Conservation (phyloP, 2,888 invertebrate species). For the Spodoptera littoralis region DNA sequence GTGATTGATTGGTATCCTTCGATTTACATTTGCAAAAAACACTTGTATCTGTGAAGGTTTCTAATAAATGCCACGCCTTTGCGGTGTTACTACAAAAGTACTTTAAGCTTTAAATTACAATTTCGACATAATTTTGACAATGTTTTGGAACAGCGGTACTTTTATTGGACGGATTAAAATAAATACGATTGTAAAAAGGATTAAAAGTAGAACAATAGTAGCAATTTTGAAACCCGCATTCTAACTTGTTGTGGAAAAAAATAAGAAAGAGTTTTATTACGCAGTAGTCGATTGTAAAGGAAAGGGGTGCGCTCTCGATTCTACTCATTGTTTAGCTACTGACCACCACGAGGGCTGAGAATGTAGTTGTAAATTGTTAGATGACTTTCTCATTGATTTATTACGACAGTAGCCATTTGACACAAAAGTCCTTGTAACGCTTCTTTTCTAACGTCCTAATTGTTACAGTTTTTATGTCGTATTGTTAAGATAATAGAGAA, state of each 20-base stretch:
- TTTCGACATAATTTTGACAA: neutral
- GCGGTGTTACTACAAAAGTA: slow-evolving; percentile 2
- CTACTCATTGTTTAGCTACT: slow-evolving; percentile 63
- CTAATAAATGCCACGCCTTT: slow-evolving; percentile 8
- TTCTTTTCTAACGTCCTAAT: slow-evolving; percentile 39
- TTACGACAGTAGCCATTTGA: slow-evolving; percentile 67
- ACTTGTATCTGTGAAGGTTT: neutral
- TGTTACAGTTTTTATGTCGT: slow-evolving; percentile 48
- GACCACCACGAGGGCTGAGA: slow-evolving; percentile 73
- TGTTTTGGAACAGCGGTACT: slow-evolving; percentile 12
- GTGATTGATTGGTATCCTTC: slow-evolving; percentile 37
- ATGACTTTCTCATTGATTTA: slow-evolving; percentile 73
- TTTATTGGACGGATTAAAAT: slow-evolving; percentile 27
- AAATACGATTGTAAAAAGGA: slow-evolving; percentile 19
- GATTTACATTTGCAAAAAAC: slow-evolving; percentile 40
- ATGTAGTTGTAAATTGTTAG: slow-evolving; percentile 65
- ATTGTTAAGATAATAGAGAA: slow-evolving; percentile 38
- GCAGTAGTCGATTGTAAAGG: slow-evolving; percentile 78
- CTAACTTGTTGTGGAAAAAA: slow-evolving; percentile 49
- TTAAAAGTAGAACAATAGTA: slow-evolving; percentile 33
- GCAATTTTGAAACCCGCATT: slow-evolving; percentile 45
- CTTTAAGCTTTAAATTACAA: neutral
- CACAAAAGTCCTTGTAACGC: slow-evolving; percentile 45
- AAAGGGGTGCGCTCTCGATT: slow-evolving; percentile 72
- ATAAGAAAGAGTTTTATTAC: slow-evolving; percentile 77